These are phyloP conservation scores for Megaceryle torquata DNA, from an alignment of 2,113 vertebrate species.

Conservation along the genomic window DNA sequence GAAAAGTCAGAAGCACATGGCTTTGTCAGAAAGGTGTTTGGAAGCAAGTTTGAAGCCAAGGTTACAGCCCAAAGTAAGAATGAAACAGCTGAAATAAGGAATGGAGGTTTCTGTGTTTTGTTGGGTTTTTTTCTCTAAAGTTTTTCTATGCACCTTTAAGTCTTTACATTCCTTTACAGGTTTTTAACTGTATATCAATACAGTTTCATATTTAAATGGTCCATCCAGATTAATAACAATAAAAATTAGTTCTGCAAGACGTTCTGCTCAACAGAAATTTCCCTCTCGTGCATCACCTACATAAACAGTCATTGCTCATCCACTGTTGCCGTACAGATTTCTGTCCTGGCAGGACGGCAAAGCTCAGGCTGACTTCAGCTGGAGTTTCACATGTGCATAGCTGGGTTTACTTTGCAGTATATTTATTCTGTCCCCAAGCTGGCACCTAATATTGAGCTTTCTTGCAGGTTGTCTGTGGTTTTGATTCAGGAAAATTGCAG, in stretches of 20 bases:
- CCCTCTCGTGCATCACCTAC: not conserved
- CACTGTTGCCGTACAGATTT: not conserved
- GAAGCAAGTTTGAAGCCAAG: not conserved
- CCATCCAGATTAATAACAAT: not conserved
- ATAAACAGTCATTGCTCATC: not conserved
- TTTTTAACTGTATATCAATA: not conserved
- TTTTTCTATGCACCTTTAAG: not conserved
- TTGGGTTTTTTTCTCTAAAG: not conserved
- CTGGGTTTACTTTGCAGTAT: not conserved
- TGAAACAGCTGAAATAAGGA: not conserved
- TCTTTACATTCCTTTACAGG: not conserved
- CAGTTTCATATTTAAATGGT: not conserved
- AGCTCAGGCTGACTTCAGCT: not conserved
- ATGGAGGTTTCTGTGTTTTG: too few relatives aligned
- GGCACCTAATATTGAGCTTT: not conserved
- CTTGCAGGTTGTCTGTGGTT: not conserved
- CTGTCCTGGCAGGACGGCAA: not conserved
- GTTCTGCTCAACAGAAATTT: not conserved
- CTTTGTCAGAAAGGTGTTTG: not conserved
- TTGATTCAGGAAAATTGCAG: not conserved
- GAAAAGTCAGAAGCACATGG: fast-evolving
- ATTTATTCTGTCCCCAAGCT: not conserved
- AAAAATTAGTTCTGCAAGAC: not conserved
- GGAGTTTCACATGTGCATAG: not conserved
- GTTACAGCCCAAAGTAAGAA: not conserved